Evolutionary conservation across 1,140 invertebrate species (phyloP).

Genomic region (Aphis craccivora): DNA sequence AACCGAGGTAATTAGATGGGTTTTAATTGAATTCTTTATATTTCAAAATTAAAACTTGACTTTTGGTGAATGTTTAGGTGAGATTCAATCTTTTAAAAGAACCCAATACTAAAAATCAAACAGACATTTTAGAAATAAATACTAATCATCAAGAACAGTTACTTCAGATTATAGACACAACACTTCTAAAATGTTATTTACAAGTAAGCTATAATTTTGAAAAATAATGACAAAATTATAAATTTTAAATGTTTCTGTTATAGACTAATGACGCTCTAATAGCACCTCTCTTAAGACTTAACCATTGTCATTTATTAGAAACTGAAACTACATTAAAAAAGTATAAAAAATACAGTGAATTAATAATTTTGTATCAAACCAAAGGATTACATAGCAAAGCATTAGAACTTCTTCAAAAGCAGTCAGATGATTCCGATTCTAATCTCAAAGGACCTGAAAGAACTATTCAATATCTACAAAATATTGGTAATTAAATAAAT

Average conservation of each 20-base stretch:
- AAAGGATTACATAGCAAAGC: constrained; percentile 88
- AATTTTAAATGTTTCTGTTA: constrained; percentile 58
- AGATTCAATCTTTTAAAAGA: constrained; percentile 63
- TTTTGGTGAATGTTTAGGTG: constrained; percentile 57
- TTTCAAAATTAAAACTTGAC: neutral
- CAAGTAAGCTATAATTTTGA: constrained; percentile 69
- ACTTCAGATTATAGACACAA: constrained; percentile 94
- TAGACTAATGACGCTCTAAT: constrained; percentile 94
- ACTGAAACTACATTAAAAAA: constrained; percentile 87
- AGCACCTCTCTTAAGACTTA: constrained; percentile 88
- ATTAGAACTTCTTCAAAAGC: constrained; percentile 84
- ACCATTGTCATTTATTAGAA: constrained; percentile 94
- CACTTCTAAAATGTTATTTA: constrained; percentile 94
- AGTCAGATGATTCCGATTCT: constrained; percentile 79
- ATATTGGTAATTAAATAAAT: constrained; percentile 72
- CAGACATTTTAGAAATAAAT: constrained; percentile 7
- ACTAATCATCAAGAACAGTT: constrained; percentile 68
- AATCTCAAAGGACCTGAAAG: constrained; percentile 80
- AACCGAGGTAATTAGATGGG: constrained; percentile 75
- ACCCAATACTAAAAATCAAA: constrained; percentile 52
- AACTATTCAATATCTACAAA: constrained; percentile 91
- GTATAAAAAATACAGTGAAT: constrained; percentile 88
- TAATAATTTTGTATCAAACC: constrained; percentile 95
- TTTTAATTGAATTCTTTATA: constrained; percentile 63
- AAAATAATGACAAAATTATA: constrained; percentile 10